Percentiles rank a stretch among this genome's conserved stretches.
phyloP scores from a whole-genome alignment of 2,888 invertebrate genomes.

The Acheta domesticus region DNA sequence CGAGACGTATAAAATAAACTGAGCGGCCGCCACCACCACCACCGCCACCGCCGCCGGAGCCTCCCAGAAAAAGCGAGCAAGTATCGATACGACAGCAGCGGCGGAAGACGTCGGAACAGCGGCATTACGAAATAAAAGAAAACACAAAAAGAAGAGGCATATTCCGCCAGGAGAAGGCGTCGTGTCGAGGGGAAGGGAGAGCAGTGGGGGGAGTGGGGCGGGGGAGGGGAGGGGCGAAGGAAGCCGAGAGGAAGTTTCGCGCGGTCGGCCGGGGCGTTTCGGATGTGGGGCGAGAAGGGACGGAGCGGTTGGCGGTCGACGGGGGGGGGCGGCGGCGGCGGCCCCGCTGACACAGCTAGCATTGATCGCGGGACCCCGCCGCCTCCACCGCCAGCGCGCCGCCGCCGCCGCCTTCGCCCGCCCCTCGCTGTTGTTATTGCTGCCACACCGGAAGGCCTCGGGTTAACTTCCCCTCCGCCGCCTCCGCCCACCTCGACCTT shows the following conservation, averaged over 20 bases:
- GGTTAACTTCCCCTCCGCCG: background rate
- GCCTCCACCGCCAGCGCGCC: background rate
- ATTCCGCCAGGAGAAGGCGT: background rate
- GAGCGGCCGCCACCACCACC: background rate
- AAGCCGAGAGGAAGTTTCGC: background rate
- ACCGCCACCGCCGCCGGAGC: background rate
- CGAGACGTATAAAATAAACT: slow-evolving; percentile 7
- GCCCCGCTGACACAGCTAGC: slow-evolving; percentile 9
- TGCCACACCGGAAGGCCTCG: background rate
- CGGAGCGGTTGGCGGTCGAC: background rate
- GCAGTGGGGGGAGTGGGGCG: background rate
- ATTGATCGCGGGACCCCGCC: background rate
- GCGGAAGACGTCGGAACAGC: slow-evolving; percentile 3
- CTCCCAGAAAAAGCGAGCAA: background rate
- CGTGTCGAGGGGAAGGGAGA: background rate
- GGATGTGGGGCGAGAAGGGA: background rate
- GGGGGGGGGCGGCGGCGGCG: background rate
- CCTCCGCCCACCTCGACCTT: background rate
- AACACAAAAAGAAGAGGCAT: slow-evolving; percentile 8
- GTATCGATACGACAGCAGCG: background rate
- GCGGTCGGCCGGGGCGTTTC: slow-evolving; percentile 18
- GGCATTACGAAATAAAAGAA: slow-evolving; percentile 10
- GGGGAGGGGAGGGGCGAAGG: background rate
- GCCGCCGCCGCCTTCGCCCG: background rate
- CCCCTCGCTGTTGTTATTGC: background rate